Evolutionary conservation across 92 coral and sea anemone species (phyloP), one percentile per base, ranked within the genome.

Genomic region (Epizoanthus rinbou): DNA sequence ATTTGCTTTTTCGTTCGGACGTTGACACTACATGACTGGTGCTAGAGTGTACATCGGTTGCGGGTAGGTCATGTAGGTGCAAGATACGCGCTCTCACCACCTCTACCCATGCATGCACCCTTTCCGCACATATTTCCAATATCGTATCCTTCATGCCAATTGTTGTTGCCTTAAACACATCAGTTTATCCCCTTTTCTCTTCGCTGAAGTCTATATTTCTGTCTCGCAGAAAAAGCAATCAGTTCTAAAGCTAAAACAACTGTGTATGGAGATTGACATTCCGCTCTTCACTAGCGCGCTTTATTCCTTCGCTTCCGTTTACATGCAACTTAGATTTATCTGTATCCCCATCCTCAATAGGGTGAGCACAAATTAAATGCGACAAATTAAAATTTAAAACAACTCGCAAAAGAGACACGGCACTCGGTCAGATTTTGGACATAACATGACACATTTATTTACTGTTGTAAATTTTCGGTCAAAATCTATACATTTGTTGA

Each of bases 21-120:
- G 24, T 90, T 86, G 28, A 59, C 45, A 68, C 90, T 90, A 15
- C 93, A 90, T 1, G 43, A 22, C 31, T 86, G 80, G 78, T 86
- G 93, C 41, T 86, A 89, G 8, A 86, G 50, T 28, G 50, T 28
- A 28, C 93, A 21, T 86, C 83, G 45, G 87, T 83, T 22, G 86
- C 88, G 14, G 75, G 90, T 54, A 86, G 18, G 68, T 90, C 88
- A 59, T 76, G 82, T 17, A 80, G 88, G 64, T 79, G 75, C 9
- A 70, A 6, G 15, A 90, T 24, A 39, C 81, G 53, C 4, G 83
- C 86, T 47, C 70, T 35, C 10, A 82, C 88, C 31, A 53, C 69
- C 45, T 82, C 82, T 3, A 86, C 82, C 82, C 90, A 84, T 8
- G 24, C 66, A 45, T 90, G 90, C 8, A 2, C 45, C 62, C 90